These are phyloP conservation scores for Piscicola geometra DNA, from an alignment of 2,888 invertebrate genomes.

Conservation along the genomic window DNA sequence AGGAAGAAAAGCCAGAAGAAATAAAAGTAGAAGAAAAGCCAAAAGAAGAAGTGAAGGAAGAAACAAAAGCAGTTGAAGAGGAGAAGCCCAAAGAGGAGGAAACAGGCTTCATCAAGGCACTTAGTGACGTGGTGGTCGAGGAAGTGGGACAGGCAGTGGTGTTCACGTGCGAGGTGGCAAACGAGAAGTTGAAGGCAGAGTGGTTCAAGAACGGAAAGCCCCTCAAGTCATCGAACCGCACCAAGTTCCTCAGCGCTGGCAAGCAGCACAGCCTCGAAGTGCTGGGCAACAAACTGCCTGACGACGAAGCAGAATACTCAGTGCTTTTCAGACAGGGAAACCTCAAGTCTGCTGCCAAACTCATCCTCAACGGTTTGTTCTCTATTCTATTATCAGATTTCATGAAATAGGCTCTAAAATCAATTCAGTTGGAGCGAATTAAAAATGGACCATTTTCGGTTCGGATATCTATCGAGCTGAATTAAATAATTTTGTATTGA, in stretches of 20 bases:
- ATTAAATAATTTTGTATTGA: too few species aligned
- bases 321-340: slow-evolving; percentile 44
- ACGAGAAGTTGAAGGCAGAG: slow-evolving; percentile 69
- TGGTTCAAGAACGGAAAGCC: slow-evolving; percentile 61
- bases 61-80: slow-evolving; percentile 2
- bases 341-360: slow-evolving; percentile 48
- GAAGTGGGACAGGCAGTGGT: slow-evolving; percentile 47
- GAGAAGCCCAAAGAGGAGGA: slow-evolving; percentile 10
- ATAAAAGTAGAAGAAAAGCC: neutral
- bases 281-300: slow-evolving; percentile 66
- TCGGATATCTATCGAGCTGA: too few species aligned
- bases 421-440: too few species aligned
- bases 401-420: too few species aligned
- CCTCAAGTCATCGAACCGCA: slow-evolving; percentile 38
- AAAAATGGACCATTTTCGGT: too few species aligned
- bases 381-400: too few species aligned
- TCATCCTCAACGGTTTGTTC: slow-evolving; percentile 51
- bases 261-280: slow-evolving; percentile 73
- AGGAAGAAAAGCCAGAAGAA: neutral
- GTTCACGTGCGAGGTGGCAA: slow-evolving; percentile 76
- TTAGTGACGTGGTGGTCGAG: slow-evolving; percentile 50
- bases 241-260: slow-evolving; percentile 40
- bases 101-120: slow-evolving; percentile 47
- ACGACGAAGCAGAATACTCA: slow-evolving; percentile 57
- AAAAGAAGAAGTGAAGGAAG: neutral